phyloP scores from a whole-genome alignment of 2,888 invertebrate species.

The Xylocampa areola region DNA sequence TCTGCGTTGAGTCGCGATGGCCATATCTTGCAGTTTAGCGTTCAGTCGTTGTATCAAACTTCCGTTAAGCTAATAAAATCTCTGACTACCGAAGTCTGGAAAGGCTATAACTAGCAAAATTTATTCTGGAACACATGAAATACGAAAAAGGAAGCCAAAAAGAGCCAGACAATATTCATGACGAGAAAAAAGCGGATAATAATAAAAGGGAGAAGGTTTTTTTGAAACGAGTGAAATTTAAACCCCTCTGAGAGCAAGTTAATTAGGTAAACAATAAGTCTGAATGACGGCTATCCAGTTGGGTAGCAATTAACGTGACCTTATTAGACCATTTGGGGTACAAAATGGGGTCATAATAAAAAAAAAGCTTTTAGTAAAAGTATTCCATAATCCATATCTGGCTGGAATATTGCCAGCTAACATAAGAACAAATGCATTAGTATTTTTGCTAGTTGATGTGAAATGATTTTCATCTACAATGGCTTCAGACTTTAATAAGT shows the following conservation, averaged over 20 bases:
- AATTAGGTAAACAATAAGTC: conserved; percentile 43
- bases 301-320: conserved; percentile 22
- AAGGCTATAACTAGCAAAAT: no score
- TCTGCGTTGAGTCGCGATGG: no score
- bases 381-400: conserved; percentile 6
- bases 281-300: conserved; percentile 30
- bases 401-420: conserved; percentile 47
- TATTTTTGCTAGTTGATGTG: no score
- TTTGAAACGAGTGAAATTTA: conserved; percentile 4
- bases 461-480: no score
- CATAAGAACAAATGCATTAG: conserved; percentile 17
- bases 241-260: conserved; percentile 22
- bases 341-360: conserved; percentile 38
- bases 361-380: conserved; percentile 38
- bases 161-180: conserved; percentile 13
- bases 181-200: no score
- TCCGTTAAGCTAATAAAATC: no score
- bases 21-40: no score
- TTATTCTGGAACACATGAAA: neutral
- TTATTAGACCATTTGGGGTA: conserved; percentile 22
- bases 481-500: no score
- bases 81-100: no score
- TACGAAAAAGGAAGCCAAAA: neutral
- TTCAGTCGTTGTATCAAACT: no score
- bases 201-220: neutral